Percentiles rank a stretch among this genome's conserved stretches.
Evolutionary conservation across 2,888 invertebrate genomes (phyloP).

Genomic region (Epirrhoe tristata): DNA sequence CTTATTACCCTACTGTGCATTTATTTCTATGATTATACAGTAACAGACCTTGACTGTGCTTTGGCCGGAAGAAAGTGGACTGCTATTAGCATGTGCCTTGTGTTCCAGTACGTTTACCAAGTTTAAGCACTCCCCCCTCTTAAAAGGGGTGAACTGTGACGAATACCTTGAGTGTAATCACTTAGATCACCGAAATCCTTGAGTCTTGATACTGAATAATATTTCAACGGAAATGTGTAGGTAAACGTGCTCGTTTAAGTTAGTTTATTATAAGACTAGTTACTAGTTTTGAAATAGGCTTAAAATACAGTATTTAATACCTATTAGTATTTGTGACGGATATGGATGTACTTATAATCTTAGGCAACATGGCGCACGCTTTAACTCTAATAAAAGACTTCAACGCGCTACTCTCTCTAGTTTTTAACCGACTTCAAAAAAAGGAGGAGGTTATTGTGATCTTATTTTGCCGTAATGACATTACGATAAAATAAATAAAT

Average conservation of each 20-base stretch:
- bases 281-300: not conserved
- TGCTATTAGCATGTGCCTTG: slow-evolving; percentile 57
- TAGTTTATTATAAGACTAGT: not conserved
- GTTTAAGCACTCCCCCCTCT: slow-evolving; percentile 16
- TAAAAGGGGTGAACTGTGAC: slow-evolving; percentile 29
- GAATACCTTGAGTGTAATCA: slow-evolving; percentile 34
- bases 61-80: slow-evolving; percentile 61
- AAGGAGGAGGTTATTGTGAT: no score
- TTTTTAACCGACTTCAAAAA: no score
- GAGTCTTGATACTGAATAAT: slow-evolving; percentile 20
- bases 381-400: slow-evolving; percentile 70
- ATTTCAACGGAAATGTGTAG: slow-evolving; percentile 37
- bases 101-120: slow-evolving; percentile 44
- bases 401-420: slow-evolving; percentile 63
- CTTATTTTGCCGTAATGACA: slow-evolving; percentile 3
- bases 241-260: slow-evolving; percentile 21
- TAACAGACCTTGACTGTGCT: slow-evolving; percentile 54
- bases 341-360: not conserved
- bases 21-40: slow-evolving; percentile 32
- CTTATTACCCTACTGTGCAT: slow-evolving; percentile 34
- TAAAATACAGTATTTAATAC: not conserved
- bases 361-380: slow-evolving; percentile 14
- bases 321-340: not conserved
- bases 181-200: slow-evolving; percentile 33
- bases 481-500: no score